These are phyloP conservation scores for Odocoileus hemionus DNA, from an alignment of 2,113 vertebrate species.

Conservation along the genomic window DNA sequence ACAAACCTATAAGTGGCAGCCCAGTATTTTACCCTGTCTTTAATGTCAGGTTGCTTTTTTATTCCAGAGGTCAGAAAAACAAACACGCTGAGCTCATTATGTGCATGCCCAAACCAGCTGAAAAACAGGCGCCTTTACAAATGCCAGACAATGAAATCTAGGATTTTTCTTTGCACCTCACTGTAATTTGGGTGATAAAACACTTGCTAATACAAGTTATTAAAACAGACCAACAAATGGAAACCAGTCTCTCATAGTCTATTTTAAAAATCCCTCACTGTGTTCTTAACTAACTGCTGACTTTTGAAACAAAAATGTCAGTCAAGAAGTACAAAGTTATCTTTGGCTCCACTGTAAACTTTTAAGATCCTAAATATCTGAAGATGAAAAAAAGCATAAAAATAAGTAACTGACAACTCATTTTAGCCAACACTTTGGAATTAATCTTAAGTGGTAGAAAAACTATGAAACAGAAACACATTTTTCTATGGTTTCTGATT, in stretches of 20 bases:
- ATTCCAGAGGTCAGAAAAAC: conserved; percentile 51
- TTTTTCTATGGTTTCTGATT: not conserved
- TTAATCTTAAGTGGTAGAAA: not conserved
- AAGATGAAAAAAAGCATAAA: not conserved
- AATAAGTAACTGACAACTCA: not conserved
- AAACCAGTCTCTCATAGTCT: conserved; percentile 51
- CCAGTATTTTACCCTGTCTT: conserved; percentile 20
- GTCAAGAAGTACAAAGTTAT: not conserved
- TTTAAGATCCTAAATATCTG: not conserved
- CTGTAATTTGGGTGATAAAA: conserved; percentile 24
- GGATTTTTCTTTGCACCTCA: not conserved
- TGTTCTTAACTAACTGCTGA: conserved; percentile 57
- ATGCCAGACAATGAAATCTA: conserved; percentile 28
- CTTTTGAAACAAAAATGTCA: conserved; percentile 49
- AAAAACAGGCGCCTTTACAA: conserved; percentile 31
- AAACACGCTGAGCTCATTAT: conserved; percentile 31
- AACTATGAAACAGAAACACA: not conserved
- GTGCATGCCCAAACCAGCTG: not conserved
- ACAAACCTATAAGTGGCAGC: not conserved
- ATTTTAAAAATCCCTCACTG: conserved; percentile 40
- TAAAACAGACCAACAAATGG: conserved; percentile 41
- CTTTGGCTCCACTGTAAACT: not conserved
- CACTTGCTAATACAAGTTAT: conserved; percentile 44
- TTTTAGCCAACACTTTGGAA: not conserved
- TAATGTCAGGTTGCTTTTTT: conserved; percentile 30